Evolutionary conservation across 2,797 vertebrate species (phyloP), one percentile per base, ranked within the genome.

Genomic region (Todus mexicanus): DNA sequence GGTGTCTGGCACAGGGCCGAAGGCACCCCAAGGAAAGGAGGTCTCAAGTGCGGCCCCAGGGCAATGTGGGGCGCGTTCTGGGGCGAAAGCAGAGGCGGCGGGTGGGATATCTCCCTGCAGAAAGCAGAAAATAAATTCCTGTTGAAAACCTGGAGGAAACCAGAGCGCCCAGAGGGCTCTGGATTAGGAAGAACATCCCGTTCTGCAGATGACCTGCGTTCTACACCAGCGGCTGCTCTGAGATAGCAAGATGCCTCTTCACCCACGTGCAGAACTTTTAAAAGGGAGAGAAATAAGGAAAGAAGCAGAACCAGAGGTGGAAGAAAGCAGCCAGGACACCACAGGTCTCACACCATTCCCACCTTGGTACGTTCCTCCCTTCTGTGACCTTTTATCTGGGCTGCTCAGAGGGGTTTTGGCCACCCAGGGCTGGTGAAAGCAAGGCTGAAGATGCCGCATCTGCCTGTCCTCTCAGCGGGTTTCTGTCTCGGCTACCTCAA

Each of bases 1-100:
- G 99, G 99, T 8, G 98, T 98, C 97, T 99, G 99, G 97, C 99
- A 99, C 80, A 99, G 97, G 45, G 99, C 98, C 2, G 99, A 98
- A 80, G 99, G 98, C 98, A 99, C 98, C 97, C 99, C 99, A 59
- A 99, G 96, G 95, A 99, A 99, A 10, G 99, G 99, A 40, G 99
- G 99, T 96, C 99, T 98, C 96, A 99, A 96, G 92, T 99, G 99
- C 87, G 98, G 98, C 63, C 99, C 99, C 97, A 99, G 97, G 70
- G 99, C 98, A 54, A 99, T 98, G 95, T 99, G 99, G 86, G 99
- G 98, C 11, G 98, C 99, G 4, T 98, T 99, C 95, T 99, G 98
- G 43, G 99, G 98, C 5, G 99, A 99, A 91, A 99, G 98, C 93
- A 99, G 96, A 18, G 99, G 98, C 1, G 99, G 98, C 4, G 99